A percentile compares a stretch with the other conserved stretches of the same genome.
These are phyloP conservation scores for Dyspetes luteomarginatus DNA, from an alignment of 2,888 invertebrate species.

Conservation along the genomic window DNA sequence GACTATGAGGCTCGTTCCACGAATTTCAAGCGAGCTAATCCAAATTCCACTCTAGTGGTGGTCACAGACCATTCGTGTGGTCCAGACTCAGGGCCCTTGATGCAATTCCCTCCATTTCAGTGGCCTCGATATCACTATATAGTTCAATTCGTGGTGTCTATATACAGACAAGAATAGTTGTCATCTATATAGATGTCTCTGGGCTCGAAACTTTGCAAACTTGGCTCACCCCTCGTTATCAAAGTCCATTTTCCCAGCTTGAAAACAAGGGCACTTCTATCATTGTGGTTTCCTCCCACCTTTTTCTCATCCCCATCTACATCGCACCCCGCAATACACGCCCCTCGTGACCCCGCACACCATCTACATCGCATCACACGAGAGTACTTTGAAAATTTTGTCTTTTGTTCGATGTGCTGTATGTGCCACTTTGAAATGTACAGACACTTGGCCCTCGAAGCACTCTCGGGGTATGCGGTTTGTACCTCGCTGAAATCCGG, in stretches of 20 bases:
- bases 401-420: conserved; percentile 18
- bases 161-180: background rate
- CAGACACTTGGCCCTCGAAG: conserved; percentile 3
- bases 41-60: conserved; percentile 52
- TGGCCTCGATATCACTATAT: conserved; percentile 10
- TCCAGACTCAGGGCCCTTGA: conserved; percentile 34
- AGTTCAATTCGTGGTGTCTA: background rate
- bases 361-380: background rate
- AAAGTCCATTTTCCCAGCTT: conserved; percentile 21
- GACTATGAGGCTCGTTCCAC: conserved; percentile 2
- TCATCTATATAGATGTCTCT: conserved; percentile 11
- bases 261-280: conserved; percentile 24
- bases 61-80: conserved; percentile 49
- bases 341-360: too few relatives aligned
- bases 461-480: background rate
- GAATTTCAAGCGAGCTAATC: conserved; percentile 50
- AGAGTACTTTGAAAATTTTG: conserved; percentile 30
- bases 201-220: conserved; percentile 33
- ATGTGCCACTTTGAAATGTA: background rate
- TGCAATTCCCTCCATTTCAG: conserved; percentile 34
- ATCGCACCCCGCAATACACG: background rate
- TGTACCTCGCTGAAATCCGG: conserved; percentile 24
- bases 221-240: conserved; percentile 48
- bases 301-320: background rate
- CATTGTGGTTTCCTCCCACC: background rate